phyloP scores from a whole-genome alignment of 2,888 invertebrate genomes.

The Phengaris alcon region DNA sequence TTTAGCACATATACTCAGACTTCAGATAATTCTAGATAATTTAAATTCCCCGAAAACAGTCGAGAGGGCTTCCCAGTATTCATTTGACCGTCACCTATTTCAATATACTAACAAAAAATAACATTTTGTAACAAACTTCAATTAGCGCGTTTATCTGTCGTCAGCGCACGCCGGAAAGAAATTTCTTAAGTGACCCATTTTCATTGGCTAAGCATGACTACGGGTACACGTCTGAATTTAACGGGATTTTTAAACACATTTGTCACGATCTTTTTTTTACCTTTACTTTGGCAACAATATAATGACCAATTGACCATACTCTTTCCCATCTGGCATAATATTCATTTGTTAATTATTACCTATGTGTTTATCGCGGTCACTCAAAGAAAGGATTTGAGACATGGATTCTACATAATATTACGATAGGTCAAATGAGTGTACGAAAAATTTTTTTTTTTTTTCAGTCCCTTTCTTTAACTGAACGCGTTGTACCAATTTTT shows the following conservation, averaged over 20 bases:
- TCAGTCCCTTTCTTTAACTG: too few relatives aligned
- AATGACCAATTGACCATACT: too few relatives aligned
- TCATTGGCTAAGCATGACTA: not conserved
- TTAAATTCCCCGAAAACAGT: not conserved
- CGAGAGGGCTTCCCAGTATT: not conserved
- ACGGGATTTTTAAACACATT: not conserved
- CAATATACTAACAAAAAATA: conserved; percentile 12
- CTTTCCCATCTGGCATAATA: too few relatives aligned
- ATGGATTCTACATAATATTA: too few relatives aligned
- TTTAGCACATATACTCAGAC: not conserved
- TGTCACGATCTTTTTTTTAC: not conserved
- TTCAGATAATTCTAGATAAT: not conserved
- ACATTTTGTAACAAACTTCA: conserved; percentile 13
- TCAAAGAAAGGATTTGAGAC: too few relatives aligned
- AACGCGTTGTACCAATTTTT: too few relatives aligned
- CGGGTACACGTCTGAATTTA: not conserved
- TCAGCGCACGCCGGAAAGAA: not conserved
- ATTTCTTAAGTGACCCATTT: not conserved
- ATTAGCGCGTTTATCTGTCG: not conserved
- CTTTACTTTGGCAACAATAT: too few relatives aligned
- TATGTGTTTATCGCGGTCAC: too few relatives aligned
- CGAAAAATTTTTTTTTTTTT: too few relatives aligned
- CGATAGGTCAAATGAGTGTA: too few relatives aligned
- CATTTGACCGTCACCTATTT: conserved; percentile 30
- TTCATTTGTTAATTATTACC: too few relatives aligned